These are phyloP conservation scores for Polylopha cassiicola DNA, from an alignment of 2,888 invertebrate genomes.

Conservation along the genomic window DNA sequence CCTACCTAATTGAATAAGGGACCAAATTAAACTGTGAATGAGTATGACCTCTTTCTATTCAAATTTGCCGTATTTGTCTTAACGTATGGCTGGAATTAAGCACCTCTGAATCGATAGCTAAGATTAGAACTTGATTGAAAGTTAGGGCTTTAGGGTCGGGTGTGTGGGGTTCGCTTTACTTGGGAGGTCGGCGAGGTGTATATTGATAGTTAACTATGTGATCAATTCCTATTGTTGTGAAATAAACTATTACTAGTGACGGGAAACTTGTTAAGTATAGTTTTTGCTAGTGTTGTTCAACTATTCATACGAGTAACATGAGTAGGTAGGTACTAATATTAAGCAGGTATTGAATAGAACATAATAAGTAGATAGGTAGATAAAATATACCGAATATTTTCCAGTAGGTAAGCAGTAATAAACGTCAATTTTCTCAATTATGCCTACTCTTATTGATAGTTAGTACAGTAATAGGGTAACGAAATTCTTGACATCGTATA, in stretches of 20 bases:
- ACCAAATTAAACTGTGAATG: conserved; percentile 64
- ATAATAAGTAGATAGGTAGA: too few species aligned
- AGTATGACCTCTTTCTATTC: conserved; percentile 73
- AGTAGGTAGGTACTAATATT: too few species aligned
- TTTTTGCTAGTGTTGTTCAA: not conserved
- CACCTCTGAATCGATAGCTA: conserved; percentile 40
- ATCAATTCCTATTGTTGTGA: conserved; percentile 1
- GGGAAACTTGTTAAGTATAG: not conserved
- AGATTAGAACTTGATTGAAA: conserved; percentile 54
- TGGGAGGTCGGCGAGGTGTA: conserved; percentile 13
- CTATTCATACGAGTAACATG: not conserved
- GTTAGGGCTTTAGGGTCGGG: conserved; percentile 23
- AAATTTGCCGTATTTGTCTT: conserved; percentile 57
- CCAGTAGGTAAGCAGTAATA: too few species aligned
- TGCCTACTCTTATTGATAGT: conserved; percentile 3
- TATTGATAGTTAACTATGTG: conserved; percentile 9
- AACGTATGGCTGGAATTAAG: conserved; percentile 40
- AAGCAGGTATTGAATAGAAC: too few species aligned
- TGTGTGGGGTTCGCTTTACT: conserved; percentile 23
- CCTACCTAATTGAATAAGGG: conserved; percentile 72
- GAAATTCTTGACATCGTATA: conserved; percentile 37
- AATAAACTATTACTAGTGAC: not conserved
- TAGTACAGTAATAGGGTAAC: conserved; percentile 15
- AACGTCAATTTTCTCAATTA: conserved; percentile 1
- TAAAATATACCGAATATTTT: too few species aligned